These are phyloP conservation scores for Ptychobarbus kaznakovi DNA, from an alignment of 2,797 vertebrate species.

Conservation along the genomic window DNA sequence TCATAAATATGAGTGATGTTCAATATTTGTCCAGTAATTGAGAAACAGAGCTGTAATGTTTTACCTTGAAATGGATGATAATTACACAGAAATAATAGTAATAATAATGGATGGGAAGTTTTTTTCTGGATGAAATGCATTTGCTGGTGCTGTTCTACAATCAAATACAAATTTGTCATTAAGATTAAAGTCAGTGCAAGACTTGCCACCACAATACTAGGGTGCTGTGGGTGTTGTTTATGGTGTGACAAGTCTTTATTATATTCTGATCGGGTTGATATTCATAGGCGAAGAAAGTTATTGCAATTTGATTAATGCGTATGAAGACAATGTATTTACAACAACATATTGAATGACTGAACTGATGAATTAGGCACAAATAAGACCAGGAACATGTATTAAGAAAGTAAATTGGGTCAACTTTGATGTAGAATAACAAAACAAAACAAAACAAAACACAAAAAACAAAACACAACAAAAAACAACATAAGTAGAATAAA, in stretches of 20 bases:
- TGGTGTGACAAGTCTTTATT: neutral
- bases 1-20: constrained; percentile 38
- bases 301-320: neutral
- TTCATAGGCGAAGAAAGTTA: neutral
- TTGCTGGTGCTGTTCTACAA: neutral
- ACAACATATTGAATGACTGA: neutral
- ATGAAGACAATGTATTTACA: neutral
- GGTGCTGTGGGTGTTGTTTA: neutral
- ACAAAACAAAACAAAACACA: neutral
- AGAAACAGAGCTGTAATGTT: constrained; percentile 18
- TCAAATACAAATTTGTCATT: constrained; percentile 18
- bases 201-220: neutral
- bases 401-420: neutral
- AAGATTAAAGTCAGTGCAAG: neutral
- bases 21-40: constrained; percentile 33
- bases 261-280: neutral
- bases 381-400: neutral
- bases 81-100: neutral
- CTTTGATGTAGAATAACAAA: neutral
- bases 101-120: neutral
- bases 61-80: constrained; percentile 12
- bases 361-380: neutral
- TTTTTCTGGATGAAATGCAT: neutral
- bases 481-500: no score
- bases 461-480: no score